Evolutionary conservation across 2,888 invertebrate species (phyloP), one percentile per base, ranked within the genome.

Genomic region (Synergus gifuensis): DNA sequence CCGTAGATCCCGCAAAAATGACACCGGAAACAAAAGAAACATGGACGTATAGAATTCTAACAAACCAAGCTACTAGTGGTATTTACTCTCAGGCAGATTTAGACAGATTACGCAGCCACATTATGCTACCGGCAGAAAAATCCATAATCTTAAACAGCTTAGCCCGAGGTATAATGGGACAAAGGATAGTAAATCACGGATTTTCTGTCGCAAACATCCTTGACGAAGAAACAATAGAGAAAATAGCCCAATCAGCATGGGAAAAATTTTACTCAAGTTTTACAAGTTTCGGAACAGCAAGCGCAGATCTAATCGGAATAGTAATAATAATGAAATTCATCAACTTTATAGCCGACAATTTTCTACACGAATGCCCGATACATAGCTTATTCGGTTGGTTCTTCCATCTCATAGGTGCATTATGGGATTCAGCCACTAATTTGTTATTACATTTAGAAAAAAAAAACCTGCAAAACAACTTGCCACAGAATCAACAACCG

Each of bases 121-220:
- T 81, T 0, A 81, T 82, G 81, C 81, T 84, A 36, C 81, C 81
- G 0, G 58, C 76, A 0, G 79, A 83, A n/a, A 44, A 18, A 40
- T 28, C 77, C 0, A 66, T 76, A 4, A 60, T 81, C 0, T 44
- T 28, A 28, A 28, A 28, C 2, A 28, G 1, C 22, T 28, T 28
- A 28, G 76, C 76, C 0, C 4, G 73, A 7, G 40, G 64, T 4
- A 40, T 42, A 14, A 42, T 40, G 64, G 64, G 42, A 8, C 42
- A 42, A 64, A 3, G 0, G 4, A 14, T 42, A 2, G 16, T 7
- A 40, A 12, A 64, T 4, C 40, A 64, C 4, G n/a, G 40, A 42
- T 40, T 64, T 8, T 64, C 42, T 0, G 16, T 63, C 12, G 1
- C 12, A 9, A 63, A 28, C 2, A 28, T 63, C 12, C 12, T 64